Evolutionary conservation across 1,140 invertebrate species (phyloP).

Genomic region (Platyscapa corneri): DNA sequence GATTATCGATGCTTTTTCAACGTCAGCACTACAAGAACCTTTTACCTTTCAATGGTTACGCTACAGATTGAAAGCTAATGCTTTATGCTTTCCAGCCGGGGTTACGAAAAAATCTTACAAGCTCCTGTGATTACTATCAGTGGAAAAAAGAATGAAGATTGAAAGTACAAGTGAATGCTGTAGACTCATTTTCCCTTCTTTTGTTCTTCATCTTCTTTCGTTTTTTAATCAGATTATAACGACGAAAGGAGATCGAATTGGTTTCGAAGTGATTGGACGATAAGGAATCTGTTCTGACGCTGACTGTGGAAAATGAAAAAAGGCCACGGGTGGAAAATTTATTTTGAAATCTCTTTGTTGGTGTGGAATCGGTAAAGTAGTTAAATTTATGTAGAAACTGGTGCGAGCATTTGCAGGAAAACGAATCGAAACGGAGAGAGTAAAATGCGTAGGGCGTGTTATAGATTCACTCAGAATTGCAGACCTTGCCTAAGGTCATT

Average conservation of each 20-base stretch:
- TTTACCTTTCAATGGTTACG: not conserved
- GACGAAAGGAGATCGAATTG: not conserved
- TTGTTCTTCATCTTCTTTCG: not conserved
- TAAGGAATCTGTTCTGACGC: not conserved
- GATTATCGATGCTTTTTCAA: not conserved
- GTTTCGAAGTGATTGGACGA: not conserved
- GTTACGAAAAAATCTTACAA: conserved; percentile 2
- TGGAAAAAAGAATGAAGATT: not conserved
- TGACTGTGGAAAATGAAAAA: not conserved
- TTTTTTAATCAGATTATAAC: not conserved
- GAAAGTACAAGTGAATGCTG: not conserved
- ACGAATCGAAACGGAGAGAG: not conserved
- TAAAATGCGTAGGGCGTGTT: not conserved
- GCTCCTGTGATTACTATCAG: not conserved
- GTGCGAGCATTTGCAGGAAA: not conserved
- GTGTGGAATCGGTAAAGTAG: not conserved
- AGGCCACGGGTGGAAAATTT: not conserved
- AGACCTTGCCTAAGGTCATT: not conserved
- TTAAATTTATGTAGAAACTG: not conserved
- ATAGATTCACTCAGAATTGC: not conserved
- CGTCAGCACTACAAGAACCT: not conserved
- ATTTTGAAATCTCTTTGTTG: not conserved
- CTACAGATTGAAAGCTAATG: not conserved
- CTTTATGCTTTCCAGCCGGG: not conserved
- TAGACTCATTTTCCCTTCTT: too few species aligned